Evolutionary conservation across 2,113 vertebrate genomes (phyloP).

Genomic region (Calonectris borealis): DNA sequence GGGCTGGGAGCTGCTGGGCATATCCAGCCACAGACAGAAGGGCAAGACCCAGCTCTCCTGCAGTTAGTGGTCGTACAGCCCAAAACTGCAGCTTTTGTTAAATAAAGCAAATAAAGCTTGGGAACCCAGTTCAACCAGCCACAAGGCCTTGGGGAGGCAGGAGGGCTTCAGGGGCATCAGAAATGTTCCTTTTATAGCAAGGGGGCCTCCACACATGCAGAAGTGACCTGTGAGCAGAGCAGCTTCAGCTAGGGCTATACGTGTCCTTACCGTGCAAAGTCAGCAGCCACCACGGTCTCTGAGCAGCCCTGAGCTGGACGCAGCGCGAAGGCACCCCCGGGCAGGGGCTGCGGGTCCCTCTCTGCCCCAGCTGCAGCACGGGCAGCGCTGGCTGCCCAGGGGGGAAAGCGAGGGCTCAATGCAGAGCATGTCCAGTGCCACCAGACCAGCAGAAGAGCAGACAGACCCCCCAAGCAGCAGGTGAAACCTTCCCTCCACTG

Average conservation of each 20-base stretch:
- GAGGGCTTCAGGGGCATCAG: neutral
- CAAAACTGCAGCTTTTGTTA: neutral
- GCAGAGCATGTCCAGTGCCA: neutral
- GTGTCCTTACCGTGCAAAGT: neutral
- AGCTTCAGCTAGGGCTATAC: neutral
- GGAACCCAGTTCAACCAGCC: neutral
- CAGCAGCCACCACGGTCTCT: neutral
- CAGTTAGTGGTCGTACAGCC: rapidly evolving
- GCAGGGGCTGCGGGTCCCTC: neutral
- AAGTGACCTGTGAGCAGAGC: neutral
- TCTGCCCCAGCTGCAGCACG: neutral
- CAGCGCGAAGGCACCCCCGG: neutral
- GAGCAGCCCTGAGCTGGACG: neutral
- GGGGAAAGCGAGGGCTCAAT: neutral
- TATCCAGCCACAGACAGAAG: neutral
- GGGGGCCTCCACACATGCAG: neutral
- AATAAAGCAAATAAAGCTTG: neutral
- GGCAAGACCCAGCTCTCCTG: neutral
- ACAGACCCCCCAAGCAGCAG: neutral
- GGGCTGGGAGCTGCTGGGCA: neutral
- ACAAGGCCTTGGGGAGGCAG: neutral
- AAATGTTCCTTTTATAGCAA: neutral
- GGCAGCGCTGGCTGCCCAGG: neutral
- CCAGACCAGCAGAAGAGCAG: neutral
- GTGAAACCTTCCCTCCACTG: neutral